Percentiles rank a stretch among this genome's conserved stretches.
phyloP scores from a whole-genome alignment of 2,113 vertebrate species.

The Muntiacus muntjak region DNA sequence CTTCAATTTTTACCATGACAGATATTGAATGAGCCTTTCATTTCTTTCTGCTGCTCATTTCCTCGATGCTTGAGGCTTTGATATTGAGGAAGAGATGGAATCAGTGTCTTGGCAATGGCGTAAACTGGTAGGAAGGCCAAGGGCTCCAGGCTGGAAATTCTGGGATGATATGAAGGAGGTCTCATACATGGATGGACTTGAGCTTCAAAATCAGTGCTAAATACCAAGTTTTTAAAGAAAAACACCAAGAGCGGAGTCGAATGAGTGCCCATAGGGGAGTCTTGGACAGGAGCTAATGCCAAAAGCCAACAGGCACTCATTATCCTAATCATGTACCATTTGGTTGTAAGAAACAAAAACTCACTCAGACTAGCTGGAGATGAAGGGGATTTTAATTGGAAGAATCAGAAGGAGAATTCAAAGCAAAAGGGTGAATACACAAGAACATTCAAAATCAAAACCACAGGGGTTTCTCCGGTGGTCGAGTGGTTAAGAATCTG shows the following conservation, averaged over 20 bases:
- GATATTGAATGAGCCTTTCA: neutral
- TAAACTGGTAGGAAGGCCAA: neutral
- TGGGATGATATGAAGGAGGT: neutral
- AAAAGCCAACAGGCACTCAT: neutral
- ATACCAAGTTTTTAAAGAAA: neutral
- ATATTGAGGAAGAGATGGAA: constrained; percentile 20
- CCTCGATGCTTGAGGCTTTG: neutral
- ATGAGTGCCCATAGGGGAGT: neutral
- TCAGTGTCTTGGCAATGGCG: neutral
- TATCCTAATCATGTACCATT: neutral
- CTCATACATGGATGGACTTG: neutral
- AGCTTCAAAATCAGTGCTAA: neutral
- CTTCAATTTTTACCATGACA: neutral
- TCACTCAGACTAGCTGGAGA: neutral
- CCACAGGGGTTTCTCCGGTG: neutral
- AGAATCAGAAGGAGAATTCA: neutral
- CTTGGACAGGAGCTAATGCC: neutral
- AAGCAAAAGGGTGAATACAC: neutral
- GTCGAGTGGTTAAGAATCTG: neutral
- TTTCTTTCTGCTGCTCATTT: constrained; percentile 5
- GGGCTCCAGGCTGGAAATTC: neutral
- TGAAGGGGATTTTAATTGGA: neutral
- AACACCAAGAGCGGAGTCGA: neutral
- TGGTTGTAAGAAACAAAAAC: neutral
- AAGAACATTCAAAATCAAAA: neutral